Percentiles rank a stretch among this genome's conserved stretches.
Conservation (phyloP, 2,888 invertebrate genomes). For the Exephanes ischioxanthus region DNA sequence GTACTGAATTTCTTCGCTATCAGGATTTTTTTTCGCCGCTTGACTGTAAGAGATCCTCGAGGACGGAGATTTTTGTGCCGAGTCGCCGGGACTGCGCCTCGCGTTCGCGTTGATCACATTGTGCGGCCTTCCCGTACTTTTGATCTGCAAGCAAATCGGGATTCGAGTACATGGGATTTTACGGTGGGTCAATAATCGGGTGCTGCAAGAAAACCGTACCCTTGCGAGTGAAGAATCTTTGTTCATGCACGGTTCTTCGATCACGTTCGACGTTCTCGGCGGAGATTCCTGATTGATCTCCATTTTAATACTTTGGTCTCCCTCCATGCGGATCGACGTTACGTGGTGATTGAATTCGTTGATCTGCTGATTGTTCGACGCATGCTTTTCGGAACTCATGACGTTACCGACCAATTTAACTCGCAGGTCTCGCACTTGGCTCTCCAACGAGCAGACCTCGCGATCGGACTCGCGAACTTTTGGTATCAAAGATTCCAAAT, state of each 20-base stretch:
- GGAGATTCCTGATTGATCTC: slow-evolving; percentile 46
- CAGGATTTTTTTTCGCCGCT: slow-evolving; percentile 57
- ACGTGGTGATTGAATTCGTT: slow-evolving; percentile 55
- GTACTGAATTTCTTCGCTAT: slow-evolving; percentile 50
- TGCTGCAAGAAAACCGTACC: slow-evolving; percentile 37
- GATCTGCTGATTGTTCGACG: slow-evolving; percentile 40
- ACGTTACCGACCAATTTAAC: slow-evolving; percentile 50
- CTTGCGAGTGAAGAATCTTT: slow-evolving; percentile 48
- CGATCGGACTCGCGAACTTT: slow-evolving; percentile 82
- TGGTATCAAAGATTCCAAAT: slow-evolving; percentile 76
- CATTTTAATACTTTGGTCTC: slow-evolving; percentile 53
- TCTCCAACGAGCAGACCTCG: slow-evolving; percentile 80
- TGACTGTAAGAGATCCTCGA: slow-evolving; percentile 61
- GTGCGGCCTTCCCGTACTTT: slow-evolving; percentile 24
- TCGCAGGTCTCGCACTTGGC: slow-evolving; percentile 72
- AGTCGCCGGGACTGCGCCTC: slow-evolving; percentile 51
- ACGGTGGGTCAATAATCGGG: slow-evolving; percentile 2
- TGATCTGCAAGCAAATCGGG: slow-evolving; percentile 55
- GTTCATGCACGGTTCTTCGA: slow-evolving; percentile 30
- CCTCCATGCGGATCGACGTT: slow-evolving; percentile 30
- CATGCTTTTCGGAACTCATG: slow-evolving; percentile 17
- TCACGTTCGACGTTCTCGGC: slow-evolving; percentile 38
- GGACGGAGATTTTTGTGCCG: slow-evolving; percentile 58
- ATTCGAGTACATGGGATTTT: slow-evolving; percentile 41
- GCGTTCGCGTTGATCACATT: slow-evolving; percentile 41